phyloP scores from a whole-genome alignment of 1,140 invertebrate genomes.

The Rhopalosiphum padi region DNA sequence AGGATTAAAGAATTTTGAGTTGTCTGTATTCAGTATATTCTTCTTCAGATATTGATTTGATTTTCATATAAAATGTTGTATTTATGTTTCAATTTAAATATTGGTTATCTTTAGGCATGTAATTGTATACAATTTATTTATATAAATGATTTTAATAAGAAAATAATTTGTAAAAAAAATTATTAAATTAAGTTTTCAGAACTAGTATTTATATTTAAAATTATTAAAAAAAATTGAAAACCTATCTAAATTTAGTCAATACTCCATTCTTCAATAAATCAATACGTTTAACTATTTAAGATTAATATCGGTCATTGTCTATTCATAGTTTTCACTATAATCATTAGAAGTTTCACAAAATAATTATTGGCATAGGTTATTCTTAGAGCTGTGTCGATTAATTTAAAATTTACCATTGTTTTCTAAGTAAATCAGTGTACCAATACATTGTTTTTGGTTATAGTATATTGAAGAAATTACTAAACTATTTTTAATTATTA shows the following conservation, averaged over 20 bases:
- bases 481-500: not conserved
- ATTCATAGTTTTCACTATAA: not conserved
- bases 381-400: not conserved
- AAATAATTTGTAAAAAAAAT: not conserved
- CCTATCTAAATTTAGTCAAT: not conserved
- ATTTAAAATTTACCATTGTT: not conserved
- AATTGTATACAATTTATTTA: not conserved
- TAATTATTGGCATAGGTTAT: not conserved
- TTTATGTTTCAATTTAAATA: too few relatives aligned
- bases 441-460: not conserved
- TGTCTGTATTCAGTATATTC: too few relatives aligned
- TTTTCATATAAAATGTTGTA: too few relatives aligned
- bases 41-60: too few relatives aligned
- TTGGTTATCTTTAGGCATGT: too few relatives aligned
- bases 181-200: not conserved
- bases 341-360: not conserved
- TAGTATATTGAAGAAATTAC: not conserved
- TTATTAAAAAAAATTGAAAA: not conserved
- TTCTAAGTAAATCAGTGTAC: not conserved
- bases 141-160: not conserved
- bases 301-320: not conserved
- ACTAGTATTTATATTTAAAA: not conserved
- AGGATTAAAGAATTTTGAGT: too few relatives aligned
- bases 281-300: not conserved
- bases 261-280: not conserved